phyloP scores from a whole-genome alignment of 1,140 invertebrate genomes.

The Ostrea edulis region DNA sequence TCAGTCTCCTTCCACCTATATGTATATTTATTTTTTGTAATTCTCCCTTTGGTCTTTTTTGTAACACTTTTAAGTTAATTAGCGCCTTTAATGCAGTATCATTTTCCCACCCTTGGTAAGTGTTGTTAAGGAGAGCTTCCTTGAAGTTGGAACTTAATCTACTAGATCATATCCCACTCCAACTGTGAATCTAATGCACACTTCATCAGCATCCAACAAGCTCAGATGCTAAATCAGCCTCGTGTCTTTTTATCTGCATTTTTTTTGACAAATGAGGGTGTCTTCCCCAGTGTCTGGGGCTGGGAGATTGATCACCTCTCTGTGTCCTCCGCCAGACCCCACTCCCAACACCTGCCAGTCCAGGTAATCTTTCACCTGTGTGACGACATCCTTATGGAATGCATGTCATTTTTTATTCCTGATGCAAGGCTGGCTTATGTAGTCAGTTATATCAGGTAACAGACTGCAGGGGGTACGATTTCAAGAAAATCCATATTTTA shows the following conservation, averaged over 20 bases:
- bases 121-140: not conserved
- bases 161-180: not conserved
- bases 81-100: not conserved
- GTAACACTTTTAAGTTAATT: not conserved
- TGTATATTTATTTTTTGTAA: not conserved
- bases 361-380: constrained; percentile 22
- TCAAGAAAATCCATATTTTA: not conserved
- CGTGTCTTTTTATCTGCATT: constrained; percentile 24
- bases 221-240: not conserved
- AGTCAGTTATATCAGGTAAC: not conserved
- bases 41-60: not conserved
- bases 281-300: constrained; percentile 20
- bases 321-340: constrained; percentile 12
- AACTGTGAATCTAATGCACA: constrained; percentile 11
- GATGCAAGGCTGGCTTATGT: constrained; percentile 18
- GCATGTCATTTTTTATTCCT: constrained; percentile 35
- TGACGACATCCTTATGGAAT: constrained; percentile 34
- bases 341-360: not conserved
- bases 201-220: not conserved
- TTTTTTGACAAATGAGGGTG: constrained; percentile 18
- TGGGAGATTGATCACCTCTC: constrained; percentile 15
- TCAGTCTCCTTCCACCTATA: not conserved
- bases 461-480: not conserved
- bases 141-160: constrained; percentile 16
- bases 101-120: not conserved